Percentiles rank a stretch among this genome's conserved stretches.
Conservation (phyloP, 2,113 vertebrate species). For the Stigmatopora nigra region DNA sequence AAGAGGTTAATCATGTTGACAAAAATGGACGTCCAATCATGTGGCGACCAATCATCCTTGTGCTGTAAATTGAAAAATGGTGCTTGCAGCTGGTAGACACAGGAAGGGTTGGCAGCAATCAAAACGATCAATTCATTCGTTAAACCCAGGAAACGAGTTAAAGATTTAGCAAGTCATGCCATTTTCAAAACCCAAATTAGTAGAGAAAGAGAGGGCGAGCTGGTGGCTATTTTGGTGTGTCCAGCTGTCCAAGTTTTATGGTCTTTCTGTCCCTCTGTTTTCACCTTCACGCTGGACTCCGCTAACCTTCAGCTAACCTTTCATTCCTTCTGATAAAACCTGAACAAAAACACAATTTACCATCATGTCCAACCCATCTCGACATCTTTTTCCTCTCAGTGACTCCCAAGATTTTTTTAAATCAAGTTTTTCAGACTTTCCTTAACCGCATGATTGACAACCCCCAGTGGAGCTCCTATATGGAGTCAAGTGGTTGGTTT, state of each 20-base stretch:
- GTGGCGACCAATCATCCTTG: no score
- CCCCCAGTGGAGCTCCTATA: conserved; percentile 56
- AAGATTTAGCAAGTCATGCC: conserved; percentile 29
- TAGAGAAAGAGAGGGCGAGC: conserved; percentile 36
- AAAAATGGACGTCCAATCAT: no score
- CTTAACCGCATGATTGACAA: conserved; percentile 55
- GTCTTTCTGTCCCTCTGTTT: conserved; percentile 39
- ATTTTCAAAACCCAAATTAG: conserved; percentile 44
- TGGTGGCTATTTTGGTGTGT: conserved; percentile 56
- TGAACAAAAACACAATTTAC: background rate
- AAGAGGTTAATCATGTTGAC: no score
- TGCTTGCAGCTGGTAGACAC: background rate
- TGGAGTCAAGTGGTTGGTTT: conserved; percentile 51
- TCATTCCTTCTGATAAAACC: background rate
- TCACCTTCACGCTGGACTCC: conserved; percentile 36
- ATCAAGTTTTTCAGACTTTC: conserved; percentile 35
- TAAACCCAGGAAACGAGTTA: conserved; percentile 12
- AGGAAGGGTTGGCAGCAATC: no score
- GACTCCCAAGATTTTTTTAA: background rate
- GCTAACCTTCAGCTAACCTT: background rate
- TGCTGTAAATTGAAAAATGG: background rate
- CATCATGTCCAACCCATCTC: background rate
- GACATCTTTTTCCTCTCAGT: background rate
- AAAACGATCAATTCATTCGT: no score
- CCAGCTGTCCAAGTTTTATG: conserved; percentile 62